A percentile compares a stretch with the other conserved stretches of the same genome.
These are phyloP conservation scores for Buathra laborator DNA, from an alignment of 2,888 invertebrate species.

Conservation along the genomic window DNA sequence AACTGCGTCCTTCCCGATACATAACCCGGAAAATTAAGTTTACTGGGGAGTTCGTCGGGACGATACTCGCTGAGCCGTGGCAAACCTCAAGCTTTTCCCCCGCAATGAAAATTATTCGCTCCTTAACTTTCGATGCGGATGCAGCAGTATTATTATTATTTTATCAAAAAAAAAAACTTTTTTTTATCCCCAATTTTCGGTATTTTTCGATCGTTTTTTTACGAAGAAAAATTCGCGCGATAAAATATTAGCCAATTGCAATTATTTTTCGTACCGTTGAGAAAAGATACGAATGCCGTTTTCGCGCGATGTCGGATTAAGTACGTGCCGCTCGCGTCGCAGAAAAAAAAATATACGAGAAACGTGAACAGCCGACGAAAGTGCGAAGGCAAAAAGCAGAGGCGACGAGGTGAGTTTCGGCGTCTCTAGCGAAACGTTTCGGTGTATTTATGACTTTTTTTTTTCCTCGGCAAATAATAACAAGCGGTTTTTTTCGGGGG, in stretches of 20 bases:
- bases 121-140: not conserved
- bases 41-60: constrained; percentile 19
- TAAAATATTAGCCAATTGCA: constrained; percentile 1
- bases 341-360: not conserved
- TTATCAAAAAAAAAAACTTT: not conserved
- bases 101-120: constrained; percentile 19
- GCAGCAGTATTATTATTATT: not conserved
- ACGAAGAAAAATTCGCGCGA: not conserved
- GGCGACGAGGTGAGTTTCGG: constrained; percentile 1
- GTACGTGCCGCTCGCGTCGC: constrained; percentile 25
- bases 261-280: not conserved
- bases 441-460: constrained; percentile 24
- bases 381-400: not conserved
- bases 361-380: constrained; percentile 3
- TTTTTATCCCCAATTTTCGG: not conserved
- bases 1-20: constrained; percentile 32
- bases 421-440: constrained; percentile 29
- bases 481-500: constrained; percentile 19
- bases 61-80: constrained; percentile 5
- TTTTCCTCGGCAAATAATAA: constrained; percentile 40
- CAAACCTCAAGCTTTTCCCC: constrained; percentile 8
- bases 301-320: constrained; percentile 6
- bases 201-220: not conserved
- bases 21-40: constrained; percentile 52
- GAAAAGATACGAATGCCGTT: not conserved